Base-by-base conservation (phyloP, 2,888 invertebrate genomes). In the Chloromyia formosa region DNA sequence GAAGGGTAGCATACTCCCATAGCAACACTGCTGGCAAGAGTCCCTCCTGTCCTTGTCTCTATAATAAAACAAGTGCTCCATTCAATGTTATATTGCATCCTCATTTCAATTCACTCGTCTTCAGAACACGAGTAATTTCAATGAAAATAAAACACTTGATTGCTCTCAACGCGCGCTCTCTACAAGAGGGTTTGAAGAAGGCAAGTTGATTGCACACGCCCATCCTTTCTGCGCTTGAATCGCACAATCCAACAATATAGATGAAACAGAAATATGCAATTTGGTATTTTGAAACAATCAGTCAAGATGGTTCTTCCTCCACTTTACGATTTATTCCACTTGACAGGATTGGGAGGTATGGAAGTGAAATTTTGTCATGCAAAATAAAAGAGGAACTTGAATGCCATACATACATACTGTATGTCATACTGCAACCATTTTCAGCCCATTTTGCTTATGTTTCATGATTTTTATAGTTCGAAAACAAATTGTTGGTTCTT, bases 131-230 rank as follows among this genome's bases (percentile, higher is more conserved):
- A 35, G 27, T 35, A 35, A 53, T 53, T 56, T 56, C 22, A 16
- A 16, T 18, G 20, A 56, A 56, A 56, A 56, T 56, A 56, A 56
- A 56, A 56, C 56, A 56, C 56, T 56, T 20, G 16, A 56, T 56
- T 56, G 56, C 56, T 56, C 22, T 56, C 22, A 16, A 7, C 56
- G 16, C 56, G 10, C 22, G 16, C 16, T 53, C 53, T 16, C 2
- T 35, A 35, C 3, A 49, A 3, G 49, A n/a, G 12, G 49, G 49
- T 3, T 49, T 49, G 49, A 49, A 49, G 12, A n/a, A 49, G 3
- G 49, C 3, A 49, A 3, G 49, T 12, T 49, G 49, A 49, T 49
- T 7, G 16, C 49, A 12, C 49, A 12, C 14, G 16, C 49, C 27
- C 3, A 35, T 35, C 27, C 7, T 35, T 35, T 35, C 7, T 7